Evolutionary conservation across 2,797 vertebrate genomes (phyloP), one percentile per base, ranked within the genome.

Genomic region (Hoplostethus mediterraneus): DNA sequence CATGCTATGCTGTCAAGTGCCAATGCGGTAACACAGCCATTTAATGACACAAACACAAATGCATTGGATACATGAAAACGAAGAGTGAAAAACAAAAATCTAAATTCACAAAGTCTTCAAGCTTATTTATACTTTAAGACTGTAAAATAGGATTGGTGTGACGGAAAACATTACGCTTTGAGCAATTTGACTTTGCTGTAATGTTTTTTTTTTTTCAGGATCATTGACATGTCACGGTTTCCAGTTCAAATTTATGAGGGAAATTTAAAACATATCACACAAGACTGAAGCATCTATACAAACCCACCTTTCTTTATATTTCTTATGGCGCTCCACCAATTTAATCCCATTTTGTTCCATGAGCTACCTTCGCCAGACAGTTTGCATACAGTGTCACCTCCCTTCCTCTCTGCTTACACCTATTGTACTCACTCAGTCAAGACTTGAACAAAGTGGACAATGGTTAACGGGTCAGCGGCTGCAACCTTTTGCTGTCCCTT

Each of bases 81-180:
- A 84, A 28, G 79, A 81, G 90, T 89, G 79, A 72, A 77, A 86
- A 90, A 63, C 73, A 71, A 66, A 87, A 88, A 52, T 54, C 60
- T 73, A 80, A 89, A 87, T 83, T 87, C 83, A 92, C 90, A 86
- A 92, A 86, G 69, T 87, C 87, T 84, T 92, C 76, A 88, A 93
- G 89, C 86, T 89, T 89, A 90, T 91, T 91, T 90, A 82, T 87
- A 91, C 74, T 84, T 88, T 90, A 89, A 90, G 88, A 93, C 87
- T 87, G 84, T 79, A 90, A 92, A 92, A 85, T 87, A 85, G 84
- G 81, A 80, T 89, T 91, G 84, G 87, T 81, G 85, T 85, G 85
- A 91, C 82, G 81, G 74, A 84, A 83, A 87, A 81, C 73, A 77
- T 81, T 63, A 80, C 6, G 25, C 30, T 47, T 28, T 67, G 40